Base-by-base conservation (phyloP, 1,140 invertebrate species). In the Conus betulinus region DNA sequence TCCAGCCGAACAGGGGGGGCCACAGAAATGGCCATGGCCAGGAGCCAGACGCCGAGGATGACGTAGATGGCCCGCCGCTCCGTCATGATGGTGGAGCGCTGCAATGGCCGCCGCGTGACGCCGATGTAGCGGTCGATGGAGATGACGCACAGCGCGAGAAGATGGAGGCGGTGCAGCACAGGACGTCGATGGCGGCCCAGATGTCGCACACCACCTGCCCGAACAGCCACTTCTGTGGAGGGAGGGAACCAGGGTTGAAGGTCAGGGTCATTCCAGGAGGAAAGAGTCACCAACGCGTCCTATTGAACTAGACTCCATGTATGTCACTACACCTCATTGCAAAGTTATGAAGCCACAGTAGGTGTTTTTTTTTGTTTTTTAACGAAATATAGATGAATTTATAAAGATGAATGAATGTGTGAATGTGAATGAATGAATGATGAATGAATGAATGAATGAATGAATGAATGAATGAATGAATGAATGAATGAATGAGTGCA, bases 61-160 rank as follows among this genome's bases (percentile, higher is more conserved):
- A 96, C 93, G 23, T 95, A 92, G 11, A 95, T 91, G 27, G 96
- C 96, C 53, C 96, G 89, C 20, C 93, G 92, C 79, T 96, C 95
- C 10, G 96, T 96, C 92, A 97, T 95, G 88, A 97, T 96, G 52
- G 95, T 94, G 23, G 91, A 93, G 87, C 94, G 94, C 67, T 94
- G 92, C 15, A 95, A 88, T 11, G 94, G 94, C 76, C n/a, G n/a
- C n/a, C 93, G 88, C n/a, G 94, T 95, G 53, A 95, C 94, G 51
- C 94, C 95, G 74, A 95, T 94, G 90, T 98, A 99, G 82, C 99
- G n/a, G 95, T 99, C 99, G 88, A 99, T 96, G 88, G 98, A 98
- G 93, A 99, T 99, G 87, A 99, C 97, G 95, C 98, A 99, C 93
- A 99, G 96, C n/a, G n/a, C 95, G 99, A 99, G 97, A 99, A 98